Conservation (phyloP, 2,113 vertebrate species). For the Scopus umbretta region DNA sequence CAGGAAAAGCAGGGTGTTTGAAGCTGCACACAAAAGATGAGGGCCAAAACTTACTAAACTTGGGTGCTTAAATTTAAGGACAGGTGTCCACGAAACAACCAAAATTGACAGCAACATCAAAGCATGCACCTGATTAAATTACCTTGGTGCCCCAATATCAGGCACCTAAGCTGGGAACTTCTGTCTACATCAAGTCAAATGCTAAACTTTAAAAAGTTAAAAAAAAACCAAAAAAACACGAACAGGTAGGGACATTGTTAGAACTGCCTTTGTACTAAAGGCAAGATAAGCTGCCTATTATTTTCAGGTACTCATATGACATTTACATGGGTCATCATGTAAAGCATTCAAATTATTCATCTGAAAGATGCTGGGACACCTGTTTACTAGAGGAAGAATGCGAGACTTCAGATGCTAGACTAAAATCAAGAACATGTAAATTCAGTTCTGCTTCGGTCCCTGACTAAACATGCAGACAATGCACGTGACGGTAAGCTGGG, state of each 20-base stretch:
- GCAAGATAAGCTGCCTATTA: neutral
- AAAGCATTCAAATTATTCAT: neutral
- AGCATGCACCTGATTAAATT: neutral
- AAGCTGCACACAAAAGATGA: neutral
- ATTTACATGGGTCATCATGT: neutral
- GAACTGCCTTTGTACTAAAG: neutral
- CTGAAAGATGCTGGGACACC: neutral
- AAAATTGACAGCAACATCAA: neutral
- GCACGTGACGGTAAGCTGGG: neutral
- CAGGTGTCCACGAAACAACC: neutral
- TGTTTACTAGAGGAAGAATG: neutral
- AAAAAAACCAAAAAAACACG: neutral
- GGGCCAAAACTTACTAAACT: neutral
- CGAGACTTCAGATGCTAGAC: neutral
- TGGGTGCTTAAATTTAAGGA: neutral
- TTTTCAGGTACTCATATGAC: neutral
- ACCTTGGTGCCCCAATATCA: fast-evolving
- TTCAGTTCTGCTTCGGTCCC: neutral
- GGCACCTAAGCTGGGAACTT: neutral
- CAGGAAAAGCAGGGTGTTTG: neutral
- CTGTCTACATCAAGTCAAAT: neutral
- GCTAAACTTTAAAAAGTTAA: neutral
- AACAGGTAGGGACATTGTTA: neutral
- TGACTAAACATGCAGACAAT: neutral
- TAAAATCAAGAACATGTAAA: neutral